These are phyloP conservation scores for Drosophila paranaensis DNA, from an alignment of 2,888 invertebrate genomes.

Conservation along the genomic window DNA sequence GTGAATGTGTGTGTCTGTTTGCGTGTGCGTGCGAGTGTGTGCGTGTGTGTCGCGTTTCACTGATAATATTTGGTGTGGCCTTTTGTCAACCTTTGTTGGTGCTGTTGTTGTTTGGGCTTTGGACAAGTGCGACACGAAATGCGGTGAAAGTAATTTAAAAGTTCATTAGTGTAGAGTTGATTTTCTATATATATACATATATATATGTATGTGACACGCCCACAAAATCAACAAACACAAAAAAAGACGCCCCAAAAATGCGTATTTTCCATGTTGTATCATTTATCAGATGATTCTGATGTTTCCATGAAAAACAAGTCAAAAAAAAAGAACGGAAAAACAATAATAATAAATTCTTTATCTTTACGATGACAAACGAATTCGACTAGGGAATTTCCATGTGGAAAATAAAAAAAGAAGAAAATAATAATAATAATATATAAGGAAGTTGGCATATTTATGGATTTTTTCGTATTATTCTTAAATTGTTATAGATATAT, in stretches of 20 bases:
- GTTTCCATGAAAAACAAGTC: constrained; percentile 25
- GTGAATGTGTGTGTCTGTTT: constrained; percentile 13
- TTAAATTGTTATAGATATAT: not conserved
- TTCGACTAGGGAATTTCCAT: constrained; percentile 35
- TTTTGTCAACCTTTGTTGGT: constrained; percentile 50
- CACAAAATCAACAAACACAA: constrained; percentile 27
- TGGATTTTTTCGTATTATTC: not conserved
- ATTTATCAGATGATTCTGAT: constrained; percentile 44
- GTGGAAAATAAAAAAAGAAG: not conserved
- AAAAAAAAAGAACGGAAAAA: not conserved
- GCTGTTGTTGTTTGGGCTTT: constrained; percentile 23
- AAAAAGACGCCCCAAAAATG: constrained; percentile 21
- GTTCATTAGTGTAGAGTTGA: constrained; percentile 63
- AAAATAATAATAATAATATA: not conserved
- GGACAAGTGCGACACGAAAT: constrained; percentile 41
- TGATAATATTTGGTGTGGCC: constrained; percentile 67
- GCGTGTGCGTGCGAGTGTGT: not conserved
- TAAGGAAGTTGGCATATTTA: not conserved
- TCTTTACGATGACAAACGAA: constrained; percentile 43
- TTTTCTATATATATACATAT: constrained; percentile 8
- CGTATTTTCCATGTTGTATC: constrained; percentile 34
- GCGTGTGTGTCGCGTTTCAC: constrained; percentile 59
- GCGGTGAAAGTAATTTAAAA: constrained; percentile 67
- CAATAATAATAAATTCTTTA: constrained; percentile 30
- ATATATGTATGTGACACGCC: constrained; percentile 44